Conservation (phyloP, 2,888 invertebrate species). For the Hyalella azteca region DNA sequence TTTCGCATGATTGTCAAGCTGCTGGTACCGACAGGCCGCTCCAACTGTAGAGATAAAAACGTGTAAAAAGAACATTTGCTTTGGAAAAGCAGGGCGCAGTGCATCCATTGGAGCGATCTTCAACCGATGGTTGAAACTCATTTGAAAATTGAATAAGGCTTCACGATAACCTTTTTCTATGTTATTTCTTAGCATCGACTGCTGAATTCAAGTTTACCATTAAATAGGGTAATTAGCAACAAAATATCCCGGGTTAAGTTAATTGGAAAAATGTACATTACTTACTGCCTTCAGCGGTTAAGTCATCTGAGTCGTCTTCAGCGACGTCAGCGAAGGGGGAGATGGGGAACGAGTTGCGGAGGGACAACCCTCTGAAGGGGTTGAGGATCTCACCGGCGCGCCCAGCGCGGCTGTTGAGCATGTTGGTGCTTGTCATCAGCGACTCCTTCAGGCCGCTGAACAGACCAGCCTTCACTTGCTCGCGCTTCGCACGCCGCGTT, state of each 20-base stretch:
- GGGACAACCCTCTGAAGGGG: slow-evolving; percentile 64
- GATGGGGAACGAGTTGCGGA: slow-evolving; percentile 63
- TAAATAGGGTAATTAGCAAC: no score
- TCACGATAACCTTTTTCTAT: no score
- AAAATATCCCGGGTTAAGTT: no score
- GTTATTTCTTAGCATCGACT: no score
- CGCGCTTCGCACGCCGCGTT: background rate
- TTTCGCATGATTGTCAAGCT: slow-evolving; percentile 63
- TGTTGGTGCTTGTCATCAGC: slow-evolving; percentile 61
- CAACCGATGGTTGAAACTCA: no score
- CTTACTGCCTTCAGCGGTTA: slow-evolving; percentile 48
- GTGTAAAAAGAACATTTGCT: no score
- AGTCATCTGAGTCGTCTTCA: slow-evolving; percentile 46
- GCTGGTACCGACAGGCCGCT: slow-evolving; percentile 64
- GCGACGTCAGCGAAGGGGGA: slow-evolving; percentile 63
- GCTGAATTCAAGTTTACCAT: no score
- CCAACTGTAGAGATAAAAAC: no score
- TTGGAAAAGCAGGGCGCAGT: no score
- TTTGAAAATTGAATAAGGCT: no score
- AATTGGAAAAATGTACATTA: no score
- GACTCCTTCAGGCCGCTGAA: slow-evolving; percentile 49
- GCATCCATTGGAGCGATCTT: no score
- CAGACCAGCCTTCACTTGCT: background rate
- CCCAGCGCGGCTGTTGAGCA: slow-evolving; percentile 62
- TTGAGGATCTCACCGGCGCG: slow-evolving; percentile 65